Evolutionary conservation across 2,888 invertebrate species (phyloP), one percentile per base, ranked within the genome.

Genomic region (Psococerastis gibbosa): DNA sequence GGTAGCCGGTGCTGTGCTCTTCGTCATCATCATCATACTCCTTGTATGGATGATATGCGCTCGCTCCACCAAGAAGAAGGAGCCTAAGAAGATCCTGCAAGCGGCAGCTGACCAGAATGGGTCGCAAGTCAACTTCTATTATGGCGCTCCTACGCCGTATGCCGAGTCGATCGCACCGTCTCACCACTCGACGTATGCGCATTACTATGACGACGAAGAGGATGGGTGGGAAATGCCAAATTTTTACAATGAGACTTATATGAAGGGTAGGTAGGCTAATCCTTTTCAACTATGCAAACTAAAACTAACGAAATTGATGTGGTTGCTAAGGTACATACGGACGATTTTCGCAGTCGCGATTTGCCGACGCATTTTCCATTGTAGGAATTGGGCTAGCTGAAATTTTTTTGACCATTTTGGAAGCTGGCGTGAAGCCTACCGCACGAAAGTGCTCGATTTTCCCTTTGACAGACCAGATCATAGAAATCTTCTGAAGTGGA

Each of bases 151-250:
- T 44, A 88, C 88, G 3, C 91, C 91, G 0, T 91, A 91, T 63
- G 91, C 91, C 41, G 91, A 91, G 60, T 88, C 87, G 44, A 91
- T 91, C 53, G 91, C 91, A 1, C 91, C 91, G 1, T 89, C 89
- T 4, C 91, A 91, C 62, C 91, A 91, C 58, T 89, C 88, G 41
- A 91, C 91, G 0, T 91, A 91, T 61, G 91, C 91, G 3, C 91
- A 91, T 60, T 91, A 91, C 60, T 91, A 91, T 54, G 89, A 91
- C 57, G 89, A 91, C 53, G 91, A 91, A 58, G 91, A 91, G 62
- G 91, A 91, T 55, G 91, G 89, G 38, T 91, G 91, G 91, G 91
- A 91, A 60, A 91, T 91, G 91, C 91, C 91, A 0, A 91, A 91
- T 63, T 91, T 91, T 63, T 91, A 91, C 65, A 89, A 89, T 60